Base-by-base conservation (phyloP, 2,888 invertebrate species). In the Plebejus anna region DNA sequence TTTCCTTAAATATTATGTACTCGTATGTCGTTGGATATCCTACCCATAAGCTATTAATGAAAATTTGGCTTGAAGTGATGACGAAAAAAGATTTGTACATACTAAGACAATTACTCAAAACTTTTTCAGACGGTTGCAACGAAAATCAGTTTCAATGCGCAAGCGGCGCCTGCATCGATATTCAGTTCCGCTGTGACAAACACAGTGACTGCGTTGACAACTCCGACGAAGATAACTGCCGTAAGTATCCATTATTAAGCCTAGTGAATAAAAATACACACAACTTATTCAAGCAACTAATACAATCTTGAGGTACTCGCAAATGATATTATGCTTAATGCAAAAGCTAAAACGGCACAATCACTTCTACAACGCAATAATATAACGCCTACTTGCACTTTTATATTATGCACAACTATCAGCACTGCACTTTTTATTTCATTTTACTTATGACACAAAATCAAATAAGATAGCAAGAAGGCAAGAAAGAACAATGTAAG, bases 141-240 rank as follows among this genome's bases (percentile, higher is more conserved):
- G 83, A 81, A 0, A 82, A 85, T 28, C 85, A 90, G 78, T 92
- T 87, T 80, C 82, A 83, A 80, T 88, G 88, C 78, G 77, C 95
- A 82, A 91, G 95, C 82, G 95, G 95, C 32, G 83, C 86, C 77
- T 97, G 97, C 85, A 92, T 96, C 80, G 88, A 95, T 78, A 87
- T 84, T n/a, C 89, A 89, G 22, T 95, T 95, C 82, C 88, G 89
- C 77, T 97, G 97, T 83, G 96, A 97, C 83, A 90, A 92, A 75
- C 81, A 88, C 55, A 75, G 75, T 47, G 96, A 96, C 84, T 96
- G 96, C 82, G 79, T 84, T 47, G 96, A 96, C 84, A 91, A 91
- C 76, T 95, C 95, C 5, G 96, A 96, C 81, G 96, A 96, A 88
- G 84, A 84, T 70, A 89, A 91, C 77, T 95, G 95, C 84, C 90